phyloP scores from a whole-genome alignment of 2,113 vertebrate species.

The Ursus arctos region DNA sequence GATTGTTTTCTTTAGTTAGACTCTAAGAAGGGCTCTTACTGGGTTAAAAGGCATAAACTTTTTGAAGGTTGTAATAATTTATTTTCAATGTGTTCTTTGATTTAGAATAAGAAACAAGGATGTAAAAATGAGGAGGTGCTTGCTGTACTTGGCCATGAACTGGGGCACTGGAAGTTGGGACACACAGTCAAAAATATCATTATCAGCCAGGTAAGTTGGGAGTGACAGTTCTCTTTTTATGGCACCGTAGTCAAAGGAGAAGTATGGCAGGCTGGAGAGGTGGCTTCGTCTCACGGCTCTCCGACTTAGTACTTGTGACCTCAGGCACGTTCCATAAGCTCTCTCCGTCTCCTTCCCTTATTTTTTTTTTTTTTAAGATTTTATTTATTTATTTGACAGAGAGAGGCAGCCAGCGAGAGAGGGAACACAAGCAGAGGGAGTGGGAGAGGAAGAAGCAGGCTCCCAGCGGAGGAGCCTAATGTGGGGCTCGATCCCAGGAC shows the following conservation, averaged over 20 bases:
- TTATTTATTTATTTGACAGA: too few species aligned
- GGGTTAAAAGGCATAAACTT: slow-evolving; percentile 7
- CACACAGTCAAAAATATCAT: slow-evolving; percentile 98
- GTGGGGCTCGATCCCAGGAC: too few species aligned
- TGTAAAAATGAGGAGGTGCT: slow-evolving; percentile 98
- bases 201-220: slow-evolving; percentile 95
- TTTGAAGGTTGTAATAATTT: slow-evolving; percentile 34
- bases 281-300: background rate
- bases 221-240: background rate
- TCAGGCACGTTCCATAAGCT: background rate
- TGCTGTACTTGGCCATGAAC: slow-evolving; percentile 97
- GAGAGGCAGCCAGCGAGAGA: too few species aligned
- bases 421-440: too few species aligned
- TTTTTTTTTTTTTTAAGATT: too few species aligned
- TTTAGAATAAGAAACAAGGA: slow-evolving; percentile 97
- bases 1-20: slow-evolving; percentile 24
- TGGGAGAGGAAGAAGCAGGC: too few species aligned
- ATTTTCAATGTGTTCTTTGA: slow-evolving; percentile 63
- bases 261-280: background rate
- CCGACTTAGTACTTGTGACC: background rate
- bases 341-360: background rate
- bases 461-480: too few species aligned
- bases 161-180: slow-evolving; percentile 99
- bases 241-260: background rate
- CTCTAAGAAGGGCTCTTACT: slow-evolving; percentile 37